Evolutionary conservation across 1,140 invertebrate genomes (phyloP).

Genomic region (Zeugodacus cucurbitae): DNA sequence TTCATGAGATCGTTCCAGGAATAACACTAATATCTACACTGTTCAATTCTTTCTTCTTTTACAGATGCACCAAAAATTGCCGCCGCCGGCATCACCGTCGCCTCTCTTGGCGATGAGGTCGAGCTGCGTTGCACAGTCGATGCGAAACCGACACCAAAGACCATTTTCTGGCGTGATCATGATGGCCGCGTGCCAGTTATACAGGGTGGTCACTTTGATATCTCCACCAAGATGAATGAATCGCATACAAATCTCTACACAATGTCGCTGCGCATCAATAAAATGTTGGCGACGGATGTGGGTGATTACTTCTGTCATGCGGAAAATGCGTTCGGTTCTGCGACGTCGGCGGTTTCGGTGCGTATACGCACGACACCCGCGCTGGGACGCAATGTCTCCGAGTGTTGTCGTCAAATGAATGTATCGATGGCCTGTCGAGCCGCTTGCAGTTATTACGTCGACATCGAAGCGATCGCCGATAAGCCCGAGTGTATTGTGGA

Average conservation of each 20-base stretch:
- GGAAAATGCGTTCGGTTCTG: conserved; percentile 81
- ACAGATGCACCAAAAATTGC: conserved; percentile 79
- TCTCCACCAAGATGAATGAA: conserved; percentile 67
- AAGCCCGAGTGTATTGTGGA: conserved; percentile 81
- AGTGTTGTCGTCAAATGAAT: conserved; percentile 81
- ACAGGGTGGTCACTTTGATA: conserved; percentile 78
- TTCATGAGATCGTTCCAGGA: neutral
- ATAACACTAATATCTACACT: neutral
- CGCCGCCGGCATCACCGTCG: conserved; percentile 79
- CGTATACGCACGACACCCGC: conserved; percentile 71
- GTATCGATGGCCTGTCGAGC: conserved; percentile 79
- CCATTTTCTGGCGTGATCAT: conserved; percentile 82
- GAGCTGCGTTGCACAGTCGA: conserved; percentile 80
- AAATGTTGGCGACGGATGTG: conserved; percentile 75
- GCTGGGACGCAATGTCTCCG: conserved; percentile 75
- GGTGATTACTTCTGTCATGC: conserved; percentile 85
- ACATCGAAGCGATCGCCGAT: conserved; percentile 83
- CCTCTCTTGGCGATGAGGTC: conserved; percentile 76
- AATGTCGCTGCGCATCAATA: conserved; percentile 78
- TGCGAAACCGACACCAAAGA: conserved; percentile 80
- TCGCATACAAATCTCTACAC: conserved; percentile 72
- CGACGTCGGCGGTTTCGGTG: conserved; percentile 77
- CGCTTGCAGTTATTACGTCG: conserved; percentile 83
- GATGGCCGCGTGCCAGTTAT: conserved; percentile 77
- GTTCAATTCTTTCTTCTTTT: conserved; percentile 2